phyloP scores from a whole-genome alignment of 35 echinoderm and acorn worm genomes.

The Stichopus chloronotus region DNA sequence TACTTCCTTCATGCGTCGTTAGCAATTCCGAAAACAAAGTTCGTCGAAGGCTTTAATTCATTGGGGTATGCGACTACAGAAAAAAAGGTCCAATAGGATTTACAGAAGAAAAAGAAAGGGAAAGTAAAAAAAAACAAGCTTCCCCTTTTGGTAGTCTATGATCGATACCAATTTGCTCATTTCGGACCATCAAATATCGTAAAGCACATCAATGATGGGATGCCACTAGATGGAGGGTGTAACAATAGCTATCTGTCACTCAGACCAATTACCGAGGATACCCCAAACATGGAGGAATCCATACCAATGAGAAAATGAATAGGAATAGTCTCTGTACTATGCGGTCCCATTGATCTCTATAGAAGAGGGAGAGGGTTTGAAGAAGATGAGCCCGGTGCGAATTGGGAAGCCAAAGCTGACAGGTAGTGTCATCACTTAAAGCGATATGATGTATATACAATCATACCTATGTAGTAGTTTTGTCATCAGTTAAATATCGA shows the following conservation, averaged over 20 bases:
- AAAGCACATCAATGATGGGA: not conserved
- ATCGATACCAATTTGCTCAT: constrained; percentile 42
- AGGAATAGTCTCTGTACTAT: not conserved
- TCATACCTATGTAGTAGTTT: too few species aligned
- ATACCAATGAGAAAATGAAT: not conserved
- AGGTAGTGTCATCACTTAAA: not conserved
- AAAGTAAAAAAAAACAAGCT: not conserved
- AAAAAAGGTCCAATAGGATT: not conserved
- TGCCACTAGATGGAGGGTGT: not conserved
- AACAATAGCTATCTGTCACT: constrained; percentile 25
- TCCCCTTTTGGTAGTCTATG: constrained; percentile 8
- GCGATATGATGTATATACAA: not conserved
- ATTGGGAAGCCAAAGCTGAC: not conserved
- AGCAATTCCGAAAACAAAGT: constrained; percentile 23
- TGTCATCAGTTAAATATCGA: too few species aligned
- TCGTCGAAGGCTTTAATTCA: constrained; percentile 14
- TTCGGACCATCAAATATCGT: constrained; percentile 35
- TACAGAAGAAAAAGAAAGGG: not conserved
- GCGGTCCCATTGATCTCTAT: constrained; percentile 3
- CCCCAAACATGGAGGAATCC: constrained; percentile 19
- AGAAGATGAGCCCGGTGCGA: not conserved
- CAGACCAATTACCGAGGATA: constrained; percentile 21
- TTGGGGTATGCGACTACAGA: not conserved
- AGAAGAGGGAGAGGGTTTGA: not conserved
- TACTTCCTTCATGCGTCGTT: constrained; percentile 24